Conservation (phyloP, 1,140 invertebrate species). For the Caenorhabditis elegans region WBcel235 BX284605.5:9724001-9724500, state of each 20-base stretch:
- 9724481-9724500: not conserved
- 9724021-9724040: no score
- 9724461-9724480: not conserved
- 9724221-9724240: not conserved
- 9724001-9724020: not conserved
- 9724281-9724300: not conserved
- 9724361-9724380: not conserved
- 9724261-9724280: not conserved
- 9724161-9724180: not conserved
- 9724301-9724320: not conserved
- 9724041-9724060: no score
- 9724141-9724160: not conserved
- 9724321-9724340: not conserved
- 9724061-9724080: not conserved
- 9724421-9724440: not conserved
- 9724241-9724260: not conserved
- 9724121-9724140: not conserved
- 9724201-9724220: not conserved
- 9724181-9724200: not conserved
- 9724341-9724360: not conserved
- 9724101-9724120: not conserved
- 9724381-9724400: not conserved
- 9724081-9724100: not conserved
- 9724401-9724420: not conserved
- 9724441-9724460: not conserved